Evolutionary conservation across 2,797 vertebrate genomes (phyloP), one percentile per base, ranked within the genome.

Genomic region (Poeciliopsis turneri): DNA sequence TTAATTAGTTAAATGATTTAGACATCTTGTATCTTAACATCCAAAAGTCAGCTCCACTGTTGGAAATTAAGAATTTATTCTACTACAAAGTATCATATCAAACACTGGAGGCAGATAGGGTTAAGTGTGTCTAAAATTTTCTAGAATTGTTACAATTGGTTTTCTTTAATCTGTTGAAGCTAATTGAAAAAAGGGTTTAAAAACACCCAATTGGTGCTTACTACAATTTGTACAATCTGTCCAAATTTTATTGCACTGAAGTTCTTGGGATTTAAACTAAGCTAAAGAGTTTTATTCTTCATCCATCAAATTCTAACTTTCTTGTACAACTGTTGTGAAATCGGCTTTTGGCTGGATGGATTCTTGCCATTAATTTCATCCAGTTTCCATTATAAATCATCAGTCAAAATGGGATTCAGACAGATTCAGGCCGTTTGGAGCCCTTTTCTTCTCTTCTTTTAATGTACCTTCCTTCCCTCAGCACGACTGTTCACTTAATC

Each of bases 401-500:
- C 23, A 69, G 66, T 69, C 41, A 69, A 8, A 68, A 45, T 45
- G 23, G 5, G 68, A 70, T 70, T 70, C 25, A 45, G 68, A 70
- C 41, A 70, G 68, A 70, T 70, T 70, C 12, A 46, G 68, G 41
- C 39, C 41, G 45, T 9, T 4, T 45, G 0, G 41, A n/a, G 41
- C n/a, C n/a, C 41, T 69, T 69, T 69, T 43, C 66, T 45, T 43
- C 39, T 2, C 66, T 16, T 46, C 41, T 70, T 46, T 70, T 70
- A 45, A 70, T 70, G 68, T 28, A n/a, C 25, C 41, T 28, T 61
- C 41, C 57, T 45, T 45, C 41, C 12, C 41, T 45, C 68, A 46
- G 41, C 43, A 66, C 75, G 5, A 23, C 49, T 45, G 11, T n/a
- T 70, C 41, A 70, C 41, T 70, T 70, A 70, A 70, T 46, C 68